Percentiles rank a stretch among this genome's conserved stretches.
Conservation (phyloP, 2,888 invertebrate species). For the Drosophila tripunctata region DNA sequence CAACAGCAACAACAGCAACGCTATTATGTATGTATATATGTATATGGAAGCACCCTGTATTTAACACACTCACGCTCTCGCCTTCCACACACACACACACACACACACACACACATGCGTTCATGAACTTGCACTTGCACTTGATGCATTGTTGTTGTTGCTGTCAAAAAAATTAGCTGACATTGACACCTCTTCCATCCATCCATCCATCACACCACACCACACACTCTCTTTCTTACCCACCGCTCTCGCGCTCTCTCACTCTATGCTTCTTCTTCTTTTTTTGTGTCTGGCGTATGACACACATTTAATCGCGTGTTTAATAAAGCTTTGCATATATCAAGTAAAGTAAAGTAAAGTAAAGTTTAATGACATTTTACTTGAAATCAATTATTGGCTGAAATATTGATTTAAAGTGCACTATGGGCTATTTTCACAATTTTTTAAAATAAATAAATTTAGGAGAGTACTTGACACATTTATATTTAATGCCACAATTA, state of each 20-base stretch:
- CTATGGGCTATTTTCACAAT: too few relatives aligned
- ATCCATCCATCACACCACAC: background rate
- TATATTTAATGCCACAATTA: too few relatives aligned
- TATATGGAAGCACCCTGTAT: slow-evolving; percentile 40
- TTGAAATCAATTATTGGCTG: slow-evolving; percentile 8
- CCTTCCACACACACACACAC: slow-evolving; percentile 1
- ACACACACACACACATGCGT: background rate
- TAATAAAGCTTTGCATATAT: slow-evolving; percentile 23
- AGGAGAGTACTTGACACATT: too few relatives aligned
- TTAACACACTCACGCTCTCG: slow-evolving; percentile 31
- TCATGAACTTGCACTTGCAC: slow-evolving; percentile 47
- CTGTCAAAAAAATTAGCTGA: slow-evolving; percentile 34
- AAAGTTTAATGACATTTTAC: slow-evolving; percentile 46
- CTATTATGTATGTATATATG: slow-evolving; percentile 52
- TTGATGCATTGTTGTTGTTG: slow-evolving; percentile 13
- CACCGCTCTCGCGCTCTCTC: background rate
- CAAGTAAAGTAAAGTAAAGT: too few relatives aligned
- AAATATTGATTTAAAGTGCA: slow-evolving; percentile 24
- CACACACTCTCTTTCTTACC: too few relatives aligned
- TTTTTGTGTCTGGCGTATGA: slow-evolving; percentile 14
- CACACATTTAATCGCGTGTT: slow-evolving; percentile 51
- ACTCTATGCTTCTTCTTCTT: background rate
- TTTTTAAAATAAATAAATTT: too few relatives aligned
- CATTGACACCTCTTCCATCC: slow-evolving; percentile 2
- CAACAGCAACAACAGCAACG: slow-evolving; percentile 30